Evolutionary conservation across 2,888 invertebrate species (phyloP), one percentile per base, ranked within the genome.

Genomic region (Iselma pallidipennis): DNA sequence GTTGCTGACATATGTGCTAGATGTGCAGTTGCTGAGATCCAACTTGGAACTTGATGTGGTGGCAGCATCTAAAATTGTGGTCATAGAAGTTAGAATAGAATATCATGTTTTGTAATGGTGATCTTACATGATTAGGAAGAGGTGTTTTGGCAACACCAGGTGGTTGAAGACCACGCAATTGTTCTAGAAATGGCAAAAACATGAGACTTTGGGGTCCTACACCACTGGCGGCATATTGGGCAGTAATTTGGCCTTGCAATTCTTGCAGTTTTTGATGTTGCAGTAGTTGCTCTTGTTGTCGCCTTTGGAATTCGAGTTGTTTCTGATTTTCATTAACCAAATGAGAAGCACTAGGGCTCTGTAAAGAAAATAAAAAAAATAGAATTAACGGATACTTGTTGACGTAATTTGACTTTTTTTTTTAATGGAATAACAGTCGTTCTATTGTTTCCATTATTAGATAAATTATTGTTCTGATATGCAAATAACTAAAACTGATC

Each of bases 171-270:
- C 77, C 79, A 74, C 80, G 78, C 77, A 89, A 83, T 73, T 89
- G 89, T 71, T 89, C 91, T 73, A 91, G 81, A 68, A 91, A 85
- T n/a, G 91, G 91, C 63, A 91, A 83, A 72, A 91, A 87, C 78
- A 88, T 86, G 61, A 91, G 83, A 2, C 88, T 83, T 73, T 85
- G 90, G 0, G 88, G 87, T 6, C 86, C 87, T 82, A 76, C 75
- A 33, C 74, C 74, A 53, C 68, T 61, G 55, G 80, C 78, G 9
- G 82, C 81, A 74, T 84, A 85, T 69, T 84, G 85, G 10, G 82
- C 82, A 50, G 84, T 83, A 73, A 88, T 84, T 75, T 87, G 87
- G 59, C 84, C 85, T 79, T 87, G 85, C 31, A 85, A 76, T 76
- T 87, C 86, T 33, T 66, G 66, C 49, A 87, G 82, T 76, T 85